These are phyloP conservation scores for Centroberyx gerrardi DNA, from an alignment of 2,797 vertebrate species.

Conservation along the genomic window DNA sequence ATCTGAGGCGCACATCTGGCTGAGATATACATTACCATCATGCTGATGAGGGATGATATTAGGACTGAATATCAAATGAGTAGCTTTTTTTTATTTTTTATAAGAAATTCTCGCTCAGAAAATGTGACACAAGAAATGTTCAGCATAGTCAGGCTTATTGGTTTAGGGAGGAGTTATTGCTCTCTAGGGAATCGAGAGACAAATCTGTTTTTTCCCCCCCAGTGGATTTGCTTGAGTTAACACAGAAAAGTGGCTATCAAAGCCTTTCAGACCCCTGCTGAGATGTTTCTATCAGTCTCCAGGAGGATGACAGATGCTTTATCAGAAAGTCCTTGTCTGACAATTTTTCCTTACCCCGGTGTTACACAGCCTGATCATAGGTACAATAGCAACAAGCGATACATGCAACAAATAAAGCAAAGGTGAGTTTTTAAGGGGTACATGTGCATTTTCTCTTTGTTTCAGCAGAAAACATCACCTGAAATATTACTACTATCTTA, in stretches of 20 bases:
- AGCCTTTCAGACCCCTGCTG: not conserved
- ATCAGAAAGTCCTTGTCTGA: not conserved
- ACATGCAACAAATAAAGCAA: too few relatives aligned
- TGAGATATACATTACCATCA: too few relatives aligned
- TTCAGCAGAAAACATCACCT: not conserved
- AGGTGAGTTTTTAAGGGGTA: too few relatives aligned
- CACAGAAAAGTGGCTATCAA: not conserved
- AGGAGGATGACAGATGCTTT: not conserved
- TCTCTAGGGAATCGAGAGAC: not conserved
- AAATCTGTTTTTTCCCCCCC: too few relatives aligned
- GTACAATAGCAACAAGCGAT: too few relatives aligned
- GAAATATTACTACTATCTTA: constrained; percentile 21
- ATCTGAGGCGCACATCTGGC: too few relatives aligned
- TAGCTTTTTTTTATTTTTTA: not conserved
- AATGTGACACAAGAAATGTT: not conserved
- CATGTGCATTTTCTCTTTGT: not conserved
- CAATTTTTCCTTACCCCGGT: not conserved
- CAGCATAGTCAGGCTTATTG: too few relatives aligned
- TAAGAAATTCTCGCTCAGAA: not conserved
- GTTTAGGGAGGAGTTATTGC: not conserved
- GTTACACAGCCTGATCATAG: too few relatives aligned
- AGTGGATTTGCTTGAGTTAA: not conserved
- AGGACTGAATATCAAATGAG: not conserved
- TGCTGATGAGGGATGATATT: not conserved
- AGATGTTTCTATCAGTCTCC: not conserved